Conservation (phyloP, 2,797 vertebrate species). For the Potorous gilbertii region DNA sequence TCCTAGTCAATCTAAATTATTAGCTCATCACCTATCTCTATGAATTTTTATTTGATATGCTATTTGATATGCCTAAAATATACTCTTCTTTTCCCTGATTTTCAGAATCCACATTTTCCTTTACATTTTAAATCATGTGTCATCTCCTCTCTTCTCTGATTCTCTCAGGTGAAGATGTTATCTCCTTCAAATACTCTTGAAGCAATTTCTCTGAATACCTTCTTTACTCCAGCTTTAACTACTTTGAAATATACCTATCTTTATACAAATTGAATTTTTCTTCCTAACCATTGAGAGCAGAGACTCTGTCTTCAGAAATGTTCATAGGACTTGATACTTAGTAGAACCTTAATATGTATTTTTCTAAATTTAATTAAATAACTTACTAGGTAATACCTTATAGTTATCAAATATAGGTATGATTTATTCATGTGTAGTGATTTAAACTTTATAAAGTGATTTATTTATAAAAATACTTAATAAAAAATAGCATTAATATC, state of each 20-base stretch:
- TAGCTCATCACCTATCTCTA: background rate
- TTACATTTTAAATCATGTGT: background rate
- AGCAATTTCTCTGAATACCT: background rate
- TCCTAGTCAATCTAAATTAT: background rate
- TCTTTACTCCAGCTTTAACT: background rate
- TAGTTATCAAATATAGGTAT: background rate
- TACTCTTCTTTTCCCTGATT: background rate
- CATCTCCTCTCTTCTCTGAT: background rate
- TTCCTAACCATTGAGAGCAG: background rate
- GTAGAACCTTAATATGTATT: background rate
- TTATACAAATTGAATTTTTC: background rate
- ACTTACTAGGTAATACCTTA: background rate
- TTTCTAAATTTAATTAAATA: background rate
- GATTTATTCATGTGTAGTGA: background rate
- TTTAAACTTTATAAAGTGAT: no score
- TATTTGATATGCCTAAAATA: background rate
- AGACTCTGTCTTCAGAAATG: background rate
- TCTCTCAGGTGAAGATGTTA: background rate
- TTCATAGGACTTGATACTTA: background rate
- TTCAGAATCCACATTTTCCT: background rate
- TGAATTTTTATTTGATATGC: background rate
- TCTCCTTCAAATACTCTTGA: background rate
- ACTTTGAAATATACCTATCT: background rate
- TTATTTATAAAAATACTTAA: background rate
- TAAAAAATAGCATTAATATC: background rate